Percentiles rank a stretch among this genome's conserved stretches.
These are phyloP conservation scores for Chamaetylas fuelleborni DNA, from an alignment of 2,113 vertebrate genomes.

Conservation along the genomic window DNA sequence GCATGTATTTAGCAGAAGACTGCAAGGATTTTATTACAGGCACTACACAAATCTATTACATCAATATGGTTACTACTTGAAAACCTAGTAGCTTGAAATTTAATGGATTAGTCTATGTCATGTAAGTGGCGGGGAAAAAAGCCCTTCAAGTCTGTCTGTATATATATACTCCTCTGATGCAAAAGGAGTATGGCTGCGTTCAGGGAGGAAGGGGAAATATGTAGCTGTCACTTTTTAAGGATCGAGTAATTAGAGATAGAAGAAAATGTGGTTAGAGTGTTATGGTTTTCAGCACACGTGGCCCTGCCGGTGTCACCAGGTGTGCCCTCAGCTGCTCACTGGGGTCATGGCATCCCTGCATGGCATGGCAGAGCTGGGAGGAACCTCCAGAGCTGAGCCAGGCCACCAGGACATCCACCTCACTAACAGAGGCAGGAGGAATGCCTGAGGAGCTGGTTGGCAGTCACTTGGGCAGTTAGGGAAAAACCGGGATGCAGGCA, in stretches of 20 bases:
- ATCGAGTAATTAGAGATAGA: neutral
- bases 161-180: no score
- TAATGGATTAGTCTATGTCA: neutral
- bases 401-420: neutral
- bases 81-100: neutral
- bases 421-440: fast-evolving
- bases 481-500: fast-evolving
- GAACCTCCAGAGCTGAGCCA: fast-evolving
- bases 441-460: fast-evolving
- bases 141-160: neutral
- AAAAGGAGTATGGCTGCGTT: neutral
- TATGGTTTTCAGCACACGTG: fast-evolving
- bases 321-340: neutral
- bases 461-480: neutral
- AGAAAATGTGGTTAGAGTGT: neutral
- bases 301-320: fast-evolving
- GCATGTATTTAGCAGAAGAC: neutral
- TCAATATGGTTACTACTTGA: neutral
- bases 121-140: neutral
- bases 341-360: neutral
- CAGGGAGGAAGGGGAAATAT: neutral
- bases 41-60: neutral
- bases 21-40: neutral
- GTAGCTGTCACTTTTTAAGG: neutral
- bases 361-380: fast-evolving